Conservation (phyloP, 2,113 vertebrate genomes). For the Meriones unguiculatus region DNA sequence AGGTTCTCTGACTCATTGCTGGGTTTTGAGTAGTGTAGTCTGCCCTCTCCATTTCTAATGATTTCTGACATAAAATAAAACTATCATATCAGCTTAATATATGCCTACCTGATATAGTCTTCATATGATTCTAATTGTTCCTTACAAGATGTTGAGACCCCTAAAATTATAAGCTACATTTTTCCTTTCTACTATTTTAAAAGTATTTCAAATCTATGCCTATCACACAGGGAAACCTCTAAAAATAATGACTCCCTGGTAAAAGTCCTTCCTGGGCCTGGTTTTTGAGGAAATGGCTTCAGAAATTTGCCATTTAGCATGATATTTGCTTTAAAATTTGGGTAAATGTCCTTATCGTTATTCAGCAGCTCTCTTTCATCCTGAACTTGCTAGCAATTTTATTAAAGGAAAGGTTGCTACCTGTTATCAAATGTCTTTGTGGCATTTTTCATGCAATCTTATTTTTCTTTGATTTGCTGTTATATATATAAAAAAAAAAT, state of each 20-base stretch:
- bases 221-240: slow-evolving; percentile 7
- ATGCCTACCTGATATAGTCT: slow-evolving; percentile 39
- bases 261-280: not conserved
- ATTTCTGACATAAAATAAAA: slow-evolving; percentile 11
- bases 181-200: slow-evolving; percentile 31
- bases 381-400: slow-evolving; percentile 58
- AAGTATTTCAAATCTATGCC: slow-evolving; percentile 34
- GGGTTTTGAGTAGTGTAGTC: slow-evolving; percentile 52
- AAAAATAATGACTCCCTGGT: slow-evolving; percentile 7
- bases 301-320: slow-evolving; percentile 57
- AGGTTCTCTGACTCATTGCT: slow-evolving; percentile 8
- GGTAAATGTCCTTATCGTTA: slow-evolving; percentile 63
- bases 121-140: slow-evolving; percentile 34
- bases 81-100: not conserved
- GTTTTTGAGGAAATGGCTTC: slow-evolving; percentile 62
- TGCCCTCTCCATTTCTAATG: slow-evolving; percentile 33
- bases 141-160: slow-evolving; percentile 35
- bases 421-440: slow-evolving; percentile 46
- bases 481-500: slow-evolving; percentile 39
- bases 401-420: slow-evolving; percentile 51
- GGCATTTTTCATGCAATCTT: slow-evolving; percentile 59
- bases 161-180: slow-evolving; percentile 17
- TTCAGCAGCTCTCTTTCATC: slow-evolving; percentile 12
- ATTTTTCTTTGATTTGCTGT: slow-evolving; percentile 54
- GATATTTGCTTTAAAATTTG: slow-evolving; percentile 63